Base-by-base conservation (phyloP, 2,888 invertebrate genomes). In the Saturnia japonica region DNA sequence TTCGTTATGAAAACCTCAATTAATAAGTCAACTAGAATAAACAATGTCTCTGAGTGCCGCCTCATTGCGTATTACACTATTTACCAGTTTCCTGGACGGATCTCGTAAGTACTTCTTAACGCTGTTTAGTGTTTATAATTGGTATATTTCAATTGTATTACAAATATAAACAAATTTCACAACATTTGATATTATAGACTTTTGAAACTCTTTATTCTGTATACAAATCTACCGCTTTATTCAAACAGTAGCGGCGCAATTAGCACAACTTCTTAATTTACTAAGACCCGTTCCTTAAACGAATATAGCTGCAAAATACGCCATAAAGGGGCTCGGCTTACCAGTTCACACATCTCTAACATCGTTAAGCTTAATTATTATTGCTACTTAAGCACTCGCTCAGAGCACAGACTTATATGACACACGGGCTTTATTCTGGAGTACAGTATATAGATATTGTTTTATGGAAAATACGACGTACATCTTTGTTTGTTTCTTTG, bases 351-450 rank as follows among this genome's bases (percentile, higher is more conserved):
- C 90, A 89, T 91, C 86, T 88, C 86, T 82, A 80, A 87, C 86
- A 80, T 85, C 87, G 86, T 93, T 89, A 82, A 79, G 83, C 85
- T 88, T 93, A 90, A 93, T 93, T 91, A 88, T 90, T 83, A 89
- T 90, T 87, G 88, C 88, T 87, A 85, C 85, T 88, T 88, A 84
- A 84, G 83, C 77, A 81, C 80, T 83, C 80, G 76, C 82, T 81
- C 79, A 79, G 82, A 79, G 78, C 74, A 73, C 74, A 77, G 73
- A 67, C 71, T 74, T 75, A 71, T 76, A 75, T 75, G 81, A 84
- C 81, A 81, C 80, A 80, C 77, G 72, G 76, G 69, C 78, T 71
- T 79, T 74, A 77, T 57, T 57, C 71, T 71, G 70, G 72, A 74
- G 69, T 40, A 12, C 25, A 11, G 22, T 47, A 68, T 68, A 47